A percentile compares a stretch with the other conserved stretches of the same genome.
Conservation (phyloP, 2,888 invertebrate genomes). For the Trichogramma evanescens region DNA sequence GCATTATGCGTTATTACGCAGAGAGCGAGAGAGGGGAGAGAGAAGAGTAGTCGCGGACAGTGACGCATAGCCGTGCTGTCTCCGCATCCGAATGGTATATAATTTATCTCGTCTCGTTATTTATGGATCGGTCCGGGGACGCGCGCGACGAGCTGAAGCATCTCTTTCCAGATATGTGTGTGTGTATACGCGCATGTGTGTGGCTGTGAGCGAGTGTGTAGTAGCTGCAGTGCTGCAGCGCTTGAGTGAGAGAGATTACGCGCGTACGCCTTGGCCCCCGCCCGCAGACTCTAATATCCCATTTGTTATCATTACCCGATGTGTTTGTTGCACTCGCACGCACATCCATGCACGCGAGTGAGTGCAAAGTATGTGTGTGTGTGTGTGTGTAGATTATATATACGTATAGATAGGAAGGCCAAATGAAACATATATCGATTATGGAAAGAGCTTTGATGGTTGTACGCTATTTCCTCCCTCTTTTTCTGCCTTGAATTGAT, state of each 20-base stretch:
- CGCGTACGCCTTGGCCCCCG: background rate
- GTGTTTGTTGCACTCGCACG: too few relatives aligned
- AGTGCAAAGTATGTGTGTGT: too few relatives aligned
- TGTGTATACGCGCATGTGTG: background rate
- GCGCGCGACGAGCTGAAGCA: background rate
- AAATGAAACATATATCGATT: too few relatives aligned
- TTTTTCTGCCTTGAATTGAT: too few relatives aligned
- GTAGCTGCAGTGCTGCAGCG: background rate
- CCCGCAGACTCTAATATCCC: background rate
- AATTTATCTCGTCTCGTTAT: too few relatives aligned
- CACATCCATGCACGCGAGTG: too few relatives aligned
- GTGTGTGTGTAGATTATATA: too few relatives aligned
- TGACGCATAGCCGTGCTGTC: constrained; percentile 6
- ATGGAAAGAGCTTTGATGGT: too few relatives aligned
- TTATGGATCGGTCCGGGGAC: background rate
- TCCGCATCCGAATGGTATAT: background rate
- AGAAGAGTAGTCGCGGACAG: constrained; percentile 8
- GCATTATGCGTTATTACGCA: constrained; percentile 19
- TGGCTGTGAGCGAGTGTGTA: background rate
- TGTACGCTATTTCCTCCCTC: too few relatives aligned
- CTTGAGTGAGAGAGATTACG: background rate
- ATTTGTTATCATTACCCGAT: too few relatives aligned
- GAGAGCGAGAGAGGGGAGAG: too few relatives aligned
- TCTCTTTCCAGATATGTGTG: background rate
- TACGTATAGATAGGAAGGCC: too few relatives aligned